Evolutionary conservation across 2,797 vertebrate genomes (phyloP), one percentile per base, ranked within the genome.

Genomic region (Intellagama lesueurii): DNA sequence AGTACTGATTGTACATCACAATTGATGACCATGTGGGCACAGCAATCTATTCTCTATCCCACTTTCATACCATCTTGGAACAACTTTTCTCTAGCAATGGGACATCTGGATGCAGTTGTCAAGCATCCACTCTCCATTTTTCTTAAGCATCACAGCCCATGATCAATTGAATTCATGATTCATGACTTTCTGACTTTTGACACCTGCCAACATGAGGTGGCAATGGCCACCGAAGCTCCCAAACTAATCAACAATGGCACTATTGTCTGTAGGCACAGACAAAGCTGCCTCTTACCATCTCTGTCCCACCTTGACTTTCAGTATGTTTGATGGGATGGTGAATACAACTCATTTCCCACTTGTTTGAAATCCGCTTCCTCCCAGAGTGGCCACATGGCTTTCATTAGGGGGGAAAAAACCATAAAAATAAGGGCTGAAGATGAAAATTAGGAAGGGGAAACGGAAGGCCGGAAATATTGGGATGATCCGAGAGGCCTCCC

Each of bases 291-390:
- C 92, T 92, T 60, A 84, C 72, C 93, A 75, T 32, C 35, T 87
- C 70, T 2, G 12, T 9, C 85, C 75, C 90, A 84, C 70, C 93
- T 75, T 75, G 79, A 68, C 84, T 93, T 86, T 89, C 91, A 94
- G 90, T 77, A 44, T 73, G 90, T 30, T 17, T 0, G 0, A 91
- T 84, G 78, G 85, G 78, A 86, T 1, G 80, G 87, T 0, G 28
- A 76, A 88, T 64, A 64, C 60, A 64, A 11, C 17, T 64, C 60
- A 64, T 64, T 64, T 19, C 60, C 60, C 17, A 17, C 60, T 16
- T 1, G 60, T 64, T 64, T 64, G 77, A 30, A 85, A 83, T 91
- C 89, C 89, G 87, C 49, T 85, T 85, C 90, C 85, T 84, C 22
- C 40, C 12, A 56, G 52, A 56, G 52, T 56, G 7, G 52, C 7